phyloP scores from a whole-genome alignment of 1,140 invertebrate species.

The Aphelenchoides avenae region DNA sequence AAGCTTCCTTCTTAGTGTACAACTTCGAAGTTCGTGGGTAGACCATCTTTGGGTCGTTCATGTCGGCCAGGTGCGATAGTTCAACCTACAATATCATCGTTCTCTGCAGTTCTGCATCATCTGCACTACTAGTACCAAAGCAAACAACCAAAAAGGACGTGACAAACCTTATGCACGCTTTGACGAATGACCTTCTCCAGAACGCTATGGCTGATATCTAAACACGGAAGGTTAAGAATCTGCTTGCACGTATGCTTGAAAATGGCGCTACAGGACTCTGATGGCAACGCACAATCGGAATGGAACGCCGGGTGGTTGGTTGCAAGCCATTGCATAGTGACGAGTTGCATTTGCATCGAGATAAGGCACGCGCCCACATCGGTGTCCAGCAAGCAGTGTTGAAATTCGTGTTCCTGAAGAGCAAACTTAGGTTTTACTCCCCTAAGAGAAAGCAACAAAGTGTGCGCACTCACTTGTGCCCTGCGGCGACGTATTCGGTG shows the following conservation, averaged over 20 bases:
- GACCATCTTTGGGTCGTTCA: constrained; percentile 44
- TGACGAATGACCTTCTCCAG: constrained; percentile 55
- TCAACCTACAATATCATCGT: constrained; percentile 41
- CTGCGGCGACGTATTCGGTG: constrained; percentile 40
- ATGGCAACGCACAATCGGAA: background rate
- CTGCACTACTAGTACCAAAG: background rate
- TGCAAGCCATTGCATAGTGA: constrained; percentile 49
- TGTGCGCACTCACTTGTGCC: constrained; percentile 17
- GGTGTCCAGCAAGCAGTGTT: constrained; percentile 45
- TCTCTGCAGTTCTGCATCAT: no score
- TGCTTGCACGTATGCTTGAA: background rate
- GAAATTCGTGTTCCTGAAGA: constrained; percentile 46
- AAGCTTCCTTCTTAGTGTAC: constrained; percentile 51
- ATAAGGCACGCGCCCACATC: constrained; percentile 42
- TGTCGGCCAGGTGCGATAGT: constrained; percentile 49
- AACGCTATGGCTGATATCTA: constrained; percentile 45
- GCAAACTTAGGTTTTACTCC: background rate
- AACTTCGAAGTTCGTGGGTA: constrained; percentile 47
- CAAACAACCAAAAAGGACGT: background rate
- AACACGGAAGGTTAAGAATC: constrained; percentile 10
- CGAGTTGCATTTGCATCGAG: constrained; percentile 57
- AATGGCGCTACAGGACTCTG: background rate
- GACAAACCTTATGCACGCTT: constrained; percentile 51
- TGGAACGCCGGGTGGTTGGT: constrained; percentile 29
- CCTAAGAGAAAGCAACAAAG: constrained; percentile 6